A percentile compares a stretch with the other conserved stretches of the same genome.
These are phyloP conservation scores for Stenoptilia bipunctidactyla DNA, from an alignment of 2,888 invertebrate genomes.

Conservation along the genomic window DNA sequence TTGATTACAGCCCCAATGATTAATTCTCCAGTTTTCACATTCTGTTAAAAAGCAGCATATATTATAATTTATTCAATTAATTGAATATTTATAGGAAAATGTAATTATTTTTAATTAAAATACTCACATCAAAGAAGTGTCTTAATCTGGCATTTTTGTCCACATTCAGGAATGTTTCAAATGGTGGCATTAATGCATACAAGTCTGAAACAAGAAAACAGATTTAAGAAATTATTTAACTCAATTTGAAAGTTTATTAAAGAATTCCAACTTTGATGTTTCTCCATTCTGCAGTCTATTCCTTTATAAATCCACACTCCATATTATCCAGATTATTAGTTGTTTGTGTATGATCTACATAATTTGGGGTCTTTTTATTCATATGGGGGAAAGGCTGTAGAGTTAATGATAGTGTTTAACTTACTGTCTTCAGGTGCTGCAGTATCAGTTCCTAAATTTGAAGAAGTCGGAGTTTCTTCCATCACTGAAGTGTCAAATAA, in stretches of 20 bases:
- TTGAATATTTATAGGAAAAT: too few species aligned
- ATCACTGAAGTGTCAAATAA: slow-evolving; percentile 74
- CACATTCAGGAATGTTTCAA: slow-evolving; percentile 86
- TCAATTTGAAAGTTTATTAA: too few species aligned
- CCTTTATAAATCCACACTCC: too few species aligned
- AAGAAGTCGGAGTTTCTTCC: slow-evolving; percentile 59
- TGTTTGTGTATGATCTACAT: too few species aligned
- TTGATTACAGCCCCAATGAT: slow-evolving; percentile 84
- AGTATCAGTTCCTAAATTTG: slow-evolving; percentile 64
- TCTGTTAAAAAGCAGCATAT: slow-evolving; percentile 54
- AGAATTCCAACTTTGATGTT: too few species aligned
- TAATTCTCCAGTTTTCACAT: slow-evolving; percentile 82
- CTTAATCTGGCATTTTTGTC: slow-evolving; percentile 82
- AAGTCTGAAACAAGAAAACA: slow-evolving; percentile 66
- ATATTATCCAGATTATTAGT: too few species aligned
- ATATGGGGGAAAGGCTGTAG: too few species aligned
- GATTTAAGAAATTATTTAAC: too few species aligned
- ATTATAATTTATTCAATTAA: too few species aligned
- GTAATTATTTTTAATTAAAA: too few species aligned
- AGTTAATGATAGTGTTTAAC: slow-evolving; percentile 17
- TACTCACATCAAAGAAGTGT: slow-evolving; percentile 85
- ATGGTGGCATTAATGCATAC: slow-evolving; percentile 87
- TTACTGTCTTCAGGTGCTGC: slow-evolving; percentile 68
- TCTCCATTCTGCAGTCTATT: too few species aligned
- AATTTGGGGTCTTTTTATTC: too few species aligned